phyloP scores from a whole-genome alignment of 2,113 vertebrate species.

The Stigmatopora argus region DNA sequence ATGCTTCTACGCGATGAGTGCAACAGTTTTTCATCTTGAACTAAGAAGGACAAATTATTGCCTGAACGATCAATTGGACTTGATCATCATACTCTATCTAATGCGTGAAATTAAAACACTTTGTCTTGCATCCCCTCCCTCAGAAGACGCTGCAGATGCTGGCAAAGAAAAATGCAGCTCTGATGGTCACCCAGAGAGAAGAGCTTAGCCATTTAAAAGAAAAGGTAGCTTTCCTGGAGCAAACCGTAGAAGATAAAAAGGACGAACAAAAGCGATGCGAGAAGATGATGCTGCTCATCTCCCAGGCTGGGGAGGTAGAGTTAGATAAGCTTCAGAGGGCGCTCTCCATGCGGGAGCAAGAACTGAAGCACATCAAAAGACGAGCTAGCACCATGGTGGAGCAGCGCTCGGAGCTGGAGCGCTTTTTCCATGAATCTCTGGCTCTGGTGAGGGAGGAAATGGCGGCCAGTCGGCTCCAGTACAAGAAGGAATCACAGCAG shows the following conservation, averaged over 20 bases:
- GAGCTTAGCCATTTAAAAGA: slow-evolving; percentile 63
- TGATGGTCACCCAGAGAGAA: slow-evolving; percentile 66
- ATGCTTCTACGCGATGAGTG: not conserved
- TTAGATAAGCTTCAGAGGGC: slow-evolving; percentile 75
- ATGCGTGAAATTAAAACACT: slow-evolving; percentile 10
- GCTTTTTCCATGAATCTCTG: slow-evolving; percentile 79
- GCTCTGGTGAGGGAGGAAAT: slow-evolving; percentile 78
- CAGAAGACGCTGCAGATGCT: slow-evolving; percentile 74
- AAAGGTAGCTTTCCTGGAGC: slow-evolving; percentile 70
- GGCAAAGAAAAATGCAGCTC: slow-evolving; percentile 68
- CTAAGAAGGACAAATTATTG: too few species aligned
- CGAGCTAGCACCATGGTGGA: slow-evolving; percentile 71
- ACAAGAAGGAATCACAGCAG: slow-evolving; percentile 71
- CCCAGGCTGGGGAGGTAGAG: slow-evolving; percentile 63
- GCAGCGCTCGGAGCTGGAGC: slow-evolving; percentile 77
- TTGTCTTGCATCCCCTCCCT: slow-evolving; percentile 7
- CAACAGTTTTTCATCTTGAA: not conserved
- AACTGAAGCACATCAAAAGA: slow-evolving; percentile 75
- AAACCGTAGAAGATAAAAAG: slow-evolving; percentile 45
- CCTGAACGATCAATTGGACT: too few species aligned
- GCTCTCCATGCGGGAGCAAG: slow-evolving; percentile 72
- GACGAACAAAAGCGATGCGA: slow-evolving; percentile 42
- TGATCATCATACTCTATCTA: too few species aligned
- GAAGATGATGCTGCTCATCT: slow-evolving; percentile 46
- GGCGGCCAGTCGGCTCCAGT: slow-evolving; percentile 61